phyloP scores from a whole-genome alignment of 2,888 invertebrate genomes.

The Erannis defoliaria region DNA sequence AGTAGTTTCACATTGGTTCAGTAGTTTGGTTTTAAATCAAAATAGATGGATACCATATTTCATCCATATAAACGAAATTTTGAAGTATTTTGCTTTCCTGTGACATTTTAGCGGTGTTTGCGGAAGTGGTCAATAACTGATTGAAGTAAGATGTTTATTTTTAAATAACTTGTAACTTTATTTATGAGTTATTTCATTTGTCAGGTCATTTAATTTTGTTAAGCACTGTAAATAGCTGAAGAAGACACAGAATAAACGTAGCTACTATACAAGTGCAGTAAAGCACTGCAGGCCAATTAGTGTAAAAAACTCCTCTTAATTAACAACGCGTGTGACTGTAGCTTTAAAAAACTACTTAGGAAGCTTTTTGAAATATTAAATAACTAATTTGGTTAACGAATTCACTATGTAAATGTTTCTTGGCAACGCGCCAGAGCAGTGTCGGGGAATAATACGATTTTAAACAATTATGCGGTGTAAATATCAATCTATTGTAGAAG shows the following conservation, averaged over 20 bases:
- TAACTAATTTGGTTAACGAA: conserved; percentile 44
- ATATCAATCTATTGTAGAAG: conserved; percentile 10
- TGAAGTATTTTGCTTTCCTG: no score
- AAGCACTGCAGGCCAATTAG: conserved; percentile 51
- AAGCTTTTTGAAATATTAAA: conserved; percentile 42
- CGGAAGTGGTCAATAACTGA: no score
- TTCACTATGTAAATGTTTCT: conserved; percentile 22
- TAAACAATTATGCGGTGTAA: conserved; percentile 11
- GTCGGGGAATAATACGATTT: conserved; percentile 10
- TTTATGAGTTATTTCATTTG: no score
- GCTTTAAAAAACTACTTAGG: conserved; percentile 26
- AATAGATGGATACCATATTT: no score
- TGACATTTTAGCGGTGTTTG: no score
- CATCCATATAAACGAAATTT: no score
- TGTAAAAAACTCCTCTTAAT: conserved; percentile 47
- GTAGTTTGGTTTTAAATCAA: no score
- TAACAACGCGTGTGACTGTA: conserved; percentile 46
- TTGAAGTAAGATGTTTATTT: no score
- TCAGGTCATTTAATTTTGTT: background rate
- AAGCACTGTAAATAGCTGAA: background rate
- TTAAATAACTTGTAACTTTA: no score
- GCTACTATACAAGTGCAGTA: background rate
- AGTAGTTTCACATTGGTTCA: no score
- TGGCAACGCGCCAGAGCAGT: conserved; percentile 21
- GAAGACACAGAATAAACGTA: background rate